These are phyloP conservation scores for Drosophila mulleri DNA, from an alignment of 2,888 invertebrate species.

Conservation along the genomic window DNA sequence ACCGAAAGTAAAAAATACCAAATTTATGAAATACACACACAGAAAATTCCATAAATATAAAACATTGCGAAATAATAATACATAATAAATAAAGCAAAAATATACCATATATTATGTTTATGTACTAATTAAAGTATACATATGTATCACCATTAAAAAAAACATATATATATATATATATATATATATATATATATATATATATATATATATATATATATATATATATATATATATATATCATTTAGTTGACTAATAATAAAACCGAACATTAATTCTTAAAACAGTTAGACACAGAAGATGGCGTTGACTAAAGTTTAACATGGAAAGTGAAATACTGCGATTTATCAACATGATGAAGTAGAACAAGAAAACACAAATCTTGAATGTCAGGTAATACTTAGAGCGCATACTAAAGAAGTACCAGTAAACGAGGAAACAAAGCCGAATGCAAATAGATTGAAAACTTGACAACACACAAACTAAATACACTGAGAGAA, in stretches of 20 bases:
- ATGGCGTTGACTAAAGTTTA: slow-evolving; percentile 23
- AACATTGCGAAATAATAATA: slow-evolving; percentile 55
- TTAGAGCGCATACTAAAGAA: slow-evolving; percentile 44
- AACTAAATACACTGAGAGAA: slow-evolving; percentile 26
- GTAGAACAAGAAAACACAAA: slow-evolving; percentile 22
- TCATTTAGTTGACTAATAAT: slow-evolving; percentile 75
- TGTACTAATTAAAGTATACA: slow-evolving; percentile 73
- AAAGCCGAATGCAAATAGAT: slow-evolving; percentile 22
- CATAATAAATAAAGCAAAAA: slow-evolving; percentile 27
- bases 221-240: slow-evolving; percentile 56
- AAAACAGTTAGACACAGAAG: slow-evolving; percentile 36
- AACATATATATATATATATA: slow-evolving; percentile 51
- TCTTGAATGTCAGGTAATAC: slow-evolving; percentile 40
- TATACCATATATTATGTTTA: slow-evolving; percentile 62
- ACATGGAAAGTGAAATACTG: not conserved
- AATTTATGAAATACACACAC: slow-evolving; percentile 22
- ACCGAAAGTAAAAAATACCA: slow-evolving; percentile 24
- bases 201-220: slow-evolving; percentile 57
- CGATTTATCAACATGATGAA: slow-evolving; percentile 6
- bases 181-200: slow-evolving; percentile 55
- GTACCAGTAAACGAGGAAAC: slow-evolving; percentile 18
- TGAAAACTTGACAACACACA: slow-evolving; percentile 27
- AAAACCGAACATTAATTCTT: slow-evolving; percentile 47
- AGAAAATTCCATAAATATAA: slow-evolving; percentile 57
- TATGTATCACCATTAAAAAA: slow-evolving; percentile 63